A percentile compares a stretch with the other conserved stretches of the same genome.
Conservation (phyloP, 92 coral and sea anemone genomes). For the Palythoa grandis region DNA sequence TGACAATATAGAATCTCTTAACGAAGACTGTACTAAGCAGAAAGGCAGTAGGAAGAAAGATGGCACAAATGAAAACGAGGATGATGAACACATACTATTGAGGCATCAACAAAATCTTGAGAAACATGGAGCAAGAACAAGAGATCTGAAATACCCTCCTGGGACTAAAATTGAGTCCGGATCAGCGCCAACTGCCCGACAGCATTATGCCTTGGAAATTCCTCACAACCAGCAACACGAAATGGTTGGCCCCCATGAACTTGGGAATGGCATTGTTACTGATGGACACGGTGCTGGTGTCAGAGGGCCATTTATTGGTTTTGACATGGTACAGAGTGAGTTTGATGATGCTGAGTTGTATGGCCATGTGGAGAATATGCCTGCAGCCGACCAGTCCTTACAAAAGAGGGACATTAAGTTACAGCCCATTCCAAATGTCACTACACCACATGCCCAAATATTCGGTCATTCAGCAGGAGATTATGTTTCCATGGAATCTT, state of each 20-base stretch:
- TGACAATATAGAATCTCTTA: not conserved
- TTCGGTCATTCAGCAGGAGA: not conserved
- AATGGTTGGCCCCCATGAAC: not conserved
- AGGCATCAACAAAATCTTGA: constrained; percentile 4
- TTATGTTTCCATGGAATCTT: not conserved
- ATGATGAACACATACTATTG: not conserved
- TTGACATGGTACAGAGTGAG: not conserved
- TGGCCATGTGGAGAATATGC: not conserved
- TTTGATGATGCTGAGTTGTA: constrained; percentile 18
- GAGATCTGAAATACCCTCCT: constrained; percentile 18
- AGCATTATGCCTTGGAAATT: not conserved
- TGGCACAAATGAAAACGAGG: not conserved
- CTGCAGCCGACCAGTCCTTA: not conserved
- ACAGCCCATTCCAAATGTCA: not conserved
- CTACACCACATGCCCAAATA: not conserved
- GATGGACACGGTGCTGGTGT: not conserved
- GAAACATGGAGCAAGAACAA: not conserved
- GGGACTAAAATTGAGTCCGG: not conserved
- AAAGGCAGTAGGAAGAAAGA: not conserved
- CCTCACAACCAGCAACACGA: not conserved
- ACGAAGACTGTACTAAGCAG: not conserved
- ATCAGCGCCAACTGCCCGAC: not conserved
- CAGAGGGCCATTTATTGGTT: not conserved
- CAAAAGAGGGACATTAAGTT: not conserved
- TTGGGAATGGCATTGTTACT: not conserved